These are phyloP conservation scores for Megaptera novaeangliae DNA, from an alignment of 2,113 vertebrate genomes.

Conservation along the genomic window DNA sequence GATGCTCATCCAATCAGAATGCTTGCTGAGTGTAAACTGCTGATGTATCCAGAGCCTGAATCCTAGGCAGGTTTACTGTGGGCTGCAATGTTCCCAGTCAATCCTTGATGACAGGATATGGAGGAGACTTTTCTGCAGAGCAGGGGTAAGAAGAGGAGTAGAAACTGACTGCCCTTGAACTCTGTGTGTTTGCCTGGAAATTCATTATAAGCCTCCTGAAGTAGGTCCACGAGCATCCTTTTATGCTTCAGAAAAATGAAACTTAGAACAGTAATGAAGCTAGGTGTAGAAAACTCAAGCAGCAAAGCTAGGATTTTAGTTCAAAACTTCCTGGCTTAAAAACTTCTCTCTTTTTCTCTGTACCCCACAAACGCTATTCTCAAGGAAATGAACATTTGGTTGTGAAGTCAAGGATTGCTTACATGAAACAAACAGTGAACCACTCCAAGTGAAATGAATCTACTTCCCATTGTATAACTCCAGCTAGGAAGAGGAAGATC, in stretches of 20 bases:
- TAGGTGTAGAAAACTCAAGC: neutral
- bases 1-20: accelerated
- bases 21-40: neutral
- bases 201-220: neutral
- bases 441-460: accelerated
- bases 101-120: neutral
- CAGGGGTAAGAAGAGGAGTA: neutral
- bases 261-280: neutral
- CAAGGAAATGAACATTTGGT: neutral
- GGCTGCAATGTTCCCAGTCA: neutral
- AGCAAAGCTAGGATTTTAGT: neutral
- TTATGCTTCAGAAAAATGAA: neutral
- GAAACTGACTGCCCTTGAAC: neutral
- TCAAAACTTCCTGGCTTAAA: neutral
- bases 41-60: neutral
- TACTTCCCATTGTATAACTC: accelerated
- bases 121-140: accelerated
- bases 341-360: neutral
- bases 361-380: accelerated
- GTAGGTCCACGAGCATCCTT: too few species aligned
- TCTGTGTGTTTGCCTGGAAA: neutral
- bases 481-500: neutral
- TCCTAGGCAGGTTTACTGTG: neutral
- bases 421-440: neutral
- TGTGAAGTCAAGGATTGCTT: neutral